A percentile compares a stretch with the other conserved stretches of the same genome.
These are phyloP conservation scores for Trachemys scripta DNA, from an alignment of 2,113 vertebrate genomes.

Conservation along the genomic window DNA sequence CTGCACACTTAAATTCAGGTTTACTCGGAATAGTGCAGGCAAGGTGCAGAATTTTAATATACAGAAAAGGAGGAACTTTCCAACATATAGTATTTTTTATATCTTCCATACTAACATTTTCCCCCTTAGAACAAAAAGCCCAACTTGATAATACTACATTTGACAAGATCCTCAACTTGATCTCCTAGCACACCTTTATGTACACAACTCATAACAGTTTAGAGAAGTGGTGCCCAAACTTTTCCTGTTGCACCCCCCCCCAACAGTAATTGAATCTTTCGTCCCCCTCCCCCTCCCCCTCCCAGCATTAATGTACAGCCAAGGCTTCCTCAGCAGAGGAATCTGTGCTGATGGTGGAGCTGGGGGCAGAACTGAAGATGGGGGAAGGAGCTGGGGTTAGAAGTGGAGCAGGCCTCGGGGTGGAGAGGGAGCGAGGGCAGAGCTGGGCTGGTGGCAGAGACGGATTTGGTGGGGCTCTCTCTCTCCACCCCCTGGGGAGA, in stretches of 20 bases:
- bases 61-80: neutral
- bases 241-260: no score
- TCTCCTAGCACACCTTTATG: neutral
- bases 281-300: accelerated
- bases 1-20: neutral
- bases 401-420: no score
- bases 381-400: no score
- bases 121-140: neutral
- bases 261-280: no score
- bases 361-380: no score
- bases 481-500: no score
- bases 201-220: neutral
- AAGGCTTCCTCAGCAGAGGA: no score
- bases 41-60: neutral
- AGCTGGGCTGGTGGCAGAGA: no score
- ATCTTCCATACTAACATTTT: neutral
- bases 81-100: neutral
- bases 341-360: no score
- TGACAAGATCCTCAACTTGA: neutral
- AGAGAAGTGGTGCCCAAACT: neutral
- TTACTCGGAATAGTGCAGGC: neutral
- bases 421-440: no score
- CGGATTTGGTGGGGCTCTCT: no score
- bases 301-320: no score
- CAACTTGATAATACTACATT: neutral